Evolutionary conservation across 2,113 vertebrate genomes (phyloP), one percentile per base, ranked within the genome.

Genomic region (Pterophyllum scalare): DNA sequence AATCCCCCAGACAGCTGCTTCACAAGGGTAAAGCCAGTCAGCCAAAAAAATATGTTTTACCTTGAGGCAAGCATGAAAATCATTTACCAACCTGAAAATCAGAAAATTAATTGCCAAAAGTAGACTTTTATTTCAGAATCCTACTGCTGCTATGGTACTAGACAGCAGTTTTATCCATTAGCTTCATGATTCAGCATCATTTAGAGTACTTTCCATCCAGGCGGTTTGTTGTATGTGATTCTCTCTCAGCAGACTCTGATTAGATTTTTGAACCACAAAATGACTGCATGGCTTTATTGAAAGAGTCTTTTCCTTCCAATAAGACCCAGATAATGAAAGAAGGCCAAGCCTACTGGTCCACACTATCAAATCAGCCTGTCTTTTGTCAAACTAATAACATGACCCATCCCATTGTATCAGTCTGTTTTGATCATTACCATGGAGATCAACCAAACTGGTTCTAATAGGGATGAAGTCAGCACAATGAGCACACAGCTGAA

Each of bases 301-400:
- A 57, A 65, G 40, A 24, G 67, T 52, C 62, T 79, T 86, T 87
- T 65, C 76, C n/a, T n/a, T 77, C 75, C 77, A 77, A 33, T 67
- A 35, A 83, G 54, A 35, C 62, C 61, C 58, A 77, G 54, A 83
- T 80, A 89, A 90, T 92, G 72, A 81, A 90, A 91, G 86, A 77
- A 86, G 77, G 59, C 54, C 14, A 31, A 74, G 58, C 56, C 24
- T 59, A 85, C 64, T 89, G 83, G 82, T 78, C 78, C 17, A 22
- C 74, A 33, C 40, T 58, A 87, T 90, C 62, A 84, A 89, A 91
- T 88, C 56, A 89, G 81, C 79, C 82, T 79, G 65, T 33, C 77
- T 89, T 83, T 89, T 87, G 86, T 89, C 78, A 59, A 60, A 76
- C 76, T 86, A 86, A 92, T 79, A 81, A 84, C 79, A 86, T 49